Percentiles rank a stretch among this genome's conserved stretches.
These are phyloP conservation scores for Cantharis lateralis DNA, from an alignment of 2,888 invertebrate species.

Conservation along the genomic window DNA sequence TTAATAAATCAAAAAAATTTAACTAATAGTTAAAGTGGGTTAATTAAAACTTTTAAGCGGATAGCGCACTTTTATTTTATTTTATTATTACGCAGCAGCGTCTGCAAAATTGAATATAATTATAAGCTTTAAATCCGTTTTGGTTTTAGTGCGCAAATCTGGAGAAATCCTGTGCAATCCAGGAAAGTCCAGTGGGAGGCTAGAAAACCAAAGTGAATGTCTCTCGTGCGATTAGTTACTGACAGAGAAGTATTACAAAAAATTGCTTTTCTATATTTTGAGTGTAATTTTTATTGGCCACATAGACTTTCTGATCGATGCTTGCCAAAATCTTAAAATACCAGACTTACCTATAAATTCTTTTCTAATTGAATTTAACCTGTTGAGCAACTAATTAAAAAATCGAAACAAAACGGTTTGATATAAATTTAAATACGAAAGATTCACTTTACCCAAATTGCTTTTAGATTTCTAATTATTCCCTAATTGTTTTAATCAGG, in stretches of 20 bases:
- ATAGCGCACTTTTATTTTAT: slow-evolving; percentile 2
- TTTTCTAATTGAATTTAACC: background rate
- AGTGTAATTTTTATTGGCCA: background rate
- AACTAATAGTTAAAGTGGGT: background rate
- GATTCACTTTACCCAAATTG: background rate
- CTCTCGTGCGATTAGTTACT: background rate
- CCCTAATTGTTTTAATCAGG: background rate
- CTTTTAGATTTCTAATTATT: background rate
- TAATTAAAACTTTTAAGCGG: background rate
- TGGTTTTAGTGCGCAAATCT: slow-evolving; percentile 1
- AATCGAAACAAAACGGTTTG: background rate
- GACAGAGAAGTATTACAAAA: slow-evolving; percentile 1
- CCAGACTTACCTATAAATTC: background rate
- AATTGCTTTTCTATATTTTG: background rate
- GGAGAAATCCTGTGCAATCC: background rate
- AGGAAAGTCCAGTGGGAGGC: background rate
- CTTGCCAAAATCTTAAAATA: background rate
- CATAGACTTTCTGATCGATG: background rate
- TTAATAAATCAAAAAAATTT: background rate
- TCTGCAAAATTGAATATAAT: slow-evolving; percentile 4
- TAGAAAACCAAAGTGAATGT: background rate
- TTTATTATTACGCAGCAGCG: slow-evolving; percentile 4
- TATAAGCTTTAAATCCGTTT: slow-evolving; percentile 2
- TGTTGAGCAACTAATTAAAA: background rate
- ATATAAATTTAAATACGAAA: background rate